Percentiles rank a stretch among this genome's conserved stretches.
These are phyloP conservation scores for Orbicella faveolata DNA, from an alignment of 64 coral and sea anemone genomes.

Conservation along the genomic window DNA sequence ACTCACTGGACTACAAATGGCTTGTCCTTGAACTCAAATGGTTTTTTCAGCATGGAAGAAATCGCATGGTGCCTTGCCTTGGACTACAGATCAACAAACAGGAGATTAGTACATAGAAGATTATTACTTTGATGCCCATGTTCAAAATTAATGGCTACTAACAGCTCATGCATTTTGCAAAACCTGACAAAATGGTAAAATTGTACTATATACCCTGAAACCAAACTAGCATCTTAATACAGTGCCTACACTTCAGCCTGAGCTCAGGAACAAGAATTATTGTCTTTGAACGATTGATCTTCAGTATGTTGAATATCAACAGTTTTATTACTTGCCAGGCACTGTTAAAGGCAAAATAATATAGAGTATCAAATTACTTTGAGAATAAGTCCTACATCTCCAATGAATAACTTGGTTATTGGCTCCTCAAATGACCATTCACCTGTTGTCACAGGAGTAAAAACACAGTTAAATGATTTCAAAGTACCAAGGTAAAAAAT, in stretches of 20 bases:
- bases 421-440: conserved; percentile 95
- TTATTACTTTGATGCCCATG: not conserved
- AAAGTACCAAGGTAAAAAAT: no score
- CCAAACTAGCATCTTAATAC: no score
- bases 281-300: no score
- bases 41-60: conserved; percentile 63
- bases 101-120: not conserved
- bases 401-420: conserved; percentile 63
- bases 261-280: no score
- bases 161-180: no score
- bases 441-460: conserved; percentile 28
- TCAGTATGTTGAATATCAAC: no score
- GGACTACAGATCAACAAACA: conserved; percentile 58
- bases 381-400: conserved; percentile 90
- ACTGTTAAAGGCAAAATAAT: not conserved
- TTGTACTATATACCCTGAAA: no score
- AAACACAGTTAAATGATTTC: not conserved
- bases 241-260: no score
- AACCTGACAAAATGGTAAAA: no score
- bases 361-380: no score
- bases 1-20: conserved; percentile 98
- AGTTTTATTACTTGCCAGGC: not conserved
- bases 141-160: not conserved
- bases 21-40: conserved; percentile 90
- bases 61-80: conserved; percentile 98